These are phyloP conservation scores for Acarapis woodi DNA, from an alignment of 1,140 invertebrate genomes.

Conservation along the genomic window DNA sequence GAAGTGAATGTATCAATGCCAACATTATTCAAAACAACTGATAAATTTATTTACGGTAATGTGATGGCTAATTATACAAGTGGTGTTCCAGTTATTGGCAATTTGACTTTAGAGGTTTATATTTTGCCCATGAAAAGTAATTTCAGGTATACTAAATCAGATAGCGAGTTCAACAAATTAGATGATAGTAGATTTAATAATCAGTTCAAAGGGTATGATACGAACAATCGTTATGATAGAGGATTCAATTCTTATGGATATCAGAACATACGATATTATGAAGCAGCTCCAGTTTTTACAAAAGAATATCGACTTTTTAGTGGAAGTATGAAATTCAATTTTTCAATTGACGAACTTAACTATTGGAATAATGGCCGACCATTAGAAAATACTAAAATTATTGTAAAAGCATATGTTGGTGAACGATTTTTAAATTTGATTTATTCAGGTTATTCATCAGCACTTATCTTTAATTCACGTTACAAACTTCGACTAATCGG, in stretches of 20 bases:
- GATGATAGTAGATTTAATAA: background rate
- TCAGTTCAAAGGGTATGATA: background rate
- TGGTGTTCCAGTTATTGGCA: slow-evolving; percentile 27
- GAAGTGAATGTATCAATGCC: slow-evolving; percentile 82
- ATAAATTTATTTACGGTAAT: slow-evolving; percentile 44
- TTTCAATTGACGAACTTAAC: slow-evolving; percentile 40
- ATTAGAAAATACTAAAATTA: slow-evolving; percentile 46
- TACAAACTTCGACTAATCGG: slow-evolving; percentile 53
- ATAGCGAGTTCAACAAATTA: background rate
- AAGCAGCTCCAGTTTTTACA: background rate
- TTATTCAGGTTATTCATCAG: slow-evolving; percentile 44
- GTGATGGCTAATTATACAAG: slow-evolving; percentile 47
- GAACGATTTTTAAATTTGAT: slow-evolving; percentile 53
- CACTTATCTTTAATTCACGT: slow-evolving; percentile 55
- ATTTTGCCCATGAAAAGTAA: background rate
- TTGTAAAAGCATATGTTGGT: slow-evolving; percentile 57
- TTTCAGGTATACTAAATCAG: background rate
- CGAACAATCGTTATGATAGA: background rate
- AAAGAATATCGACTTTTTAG: slow-evolving; percentile 20
- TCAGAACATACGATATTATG: background rate
- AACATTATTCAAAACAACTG: slow-evolving; percentile 60
- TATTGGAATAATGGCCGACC: slow-evolving; percentile 21
- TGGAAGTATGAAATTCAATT: slow-evolving; percentile 58
- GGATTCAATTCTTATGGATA: background rate
- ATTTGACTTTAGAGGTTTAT: slow-evolving; percentile 36